Conservation (phyloP, 2,797 vertebrate species). For the Amblyopsis hoosieri region DNA sequence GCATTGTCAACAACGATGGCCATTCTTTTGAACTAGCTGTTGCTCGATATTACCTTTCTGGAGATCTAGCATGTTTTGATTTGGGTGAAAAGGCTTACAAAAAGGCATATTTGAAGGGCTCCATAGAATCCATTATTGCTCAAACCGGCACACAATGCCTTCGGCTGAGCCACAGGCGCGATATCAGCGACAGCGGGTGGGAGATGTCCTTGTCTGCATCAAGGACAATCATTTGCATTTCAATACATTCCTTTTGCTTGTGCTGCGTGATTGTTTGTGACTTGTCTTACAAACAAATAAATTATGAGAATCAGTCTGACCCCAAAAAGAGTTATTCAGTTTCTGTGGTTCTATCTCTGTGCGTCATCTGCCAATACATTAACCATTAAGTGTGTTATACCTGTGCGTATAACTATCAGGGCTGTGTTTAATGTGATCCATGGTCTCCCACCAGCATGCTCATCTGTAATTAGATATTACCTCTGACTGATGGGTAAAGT, state of each 20-base stretch:
- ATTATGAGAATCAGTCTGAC: conserved; percentile 63
- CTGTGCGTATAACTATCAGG: conserved; percentile 8
- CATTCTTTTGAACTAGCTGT: too few species aligned
- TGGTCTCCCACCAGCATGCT: conserved; percentile 29
- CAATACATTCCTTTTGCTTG: conserved; percentile 9
- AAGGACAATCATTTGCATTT: background rate
- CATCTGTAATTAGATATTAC: conserved; percentile 70
- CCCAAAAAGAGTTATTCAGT: conserved; percentile 40
- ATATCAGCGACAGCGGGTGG: conserved; percentile 5
- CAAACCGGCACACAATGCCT: too few species aligned
- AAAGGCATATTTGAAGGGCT: too few species aligned
- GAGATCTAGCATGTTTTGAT: too few species aligned
- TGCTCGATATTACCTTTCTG: too few species aligned
- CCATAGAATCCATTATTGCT: too few species aligned
- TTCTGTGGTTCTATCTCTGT: conserved; percentile 22
- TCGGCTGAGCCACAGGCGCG: too few species aligned
- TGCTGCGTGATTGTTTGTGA: conserved; percentile 37
- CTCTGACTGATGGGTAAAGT: conserved; percentile 45
- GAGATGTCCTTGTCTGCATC: conserved; percentile 9
- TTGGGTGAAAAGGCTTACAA: too few species aligned
- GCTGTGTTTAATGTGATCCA: conserved; percentile 1
- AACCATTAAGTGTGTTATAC: conserved; percentile 14
- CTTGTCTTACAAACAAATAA: conserved; percentile 60
- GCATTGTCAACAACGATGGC: too few species aligned
- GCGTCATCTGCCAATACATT: conserved; percentile 39